Evolutionary conservation across 2,888 invertebrate genomes (phyloP).

Genomic region (Pollenia amentaria): DNA sequence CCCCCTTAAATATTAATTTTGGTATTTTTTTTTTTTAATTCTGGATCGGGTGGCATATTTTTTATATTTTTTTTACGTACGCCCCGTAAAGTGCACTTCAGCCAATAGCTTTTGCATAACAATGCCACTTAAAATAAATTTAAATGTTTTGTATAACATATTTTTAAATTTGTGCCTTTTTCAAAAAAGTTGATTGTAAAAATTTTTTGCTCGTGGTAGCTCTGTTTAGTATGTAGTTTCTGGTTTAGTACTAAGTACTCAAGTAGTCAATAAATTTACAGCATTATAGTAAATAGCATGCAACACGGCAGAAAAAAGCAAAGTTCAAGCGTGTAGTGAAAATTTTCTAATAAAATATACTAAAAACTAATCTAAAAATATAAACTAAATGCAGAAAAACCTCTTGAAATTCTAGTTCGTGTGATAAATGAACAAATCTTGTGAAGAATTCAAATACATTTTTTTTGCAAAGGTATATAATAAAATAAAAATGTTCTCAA

Average conservation of each 20-base stretch:
- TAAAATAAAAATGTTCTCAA: constrained; percentile 28
- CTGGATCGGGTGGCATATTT: too few relatives aligned
- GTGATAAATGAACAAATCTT: constrained; percentile 10
- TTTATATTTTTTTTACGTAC: too few relatives aligned
- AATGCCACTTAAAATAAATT: too few relatives aligned
- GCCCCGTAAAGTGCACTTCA: too few relatives aligned
- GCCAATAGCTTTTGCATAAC: too few relatives aligned
- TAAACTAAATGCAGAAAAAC: constrained; percentile 18
- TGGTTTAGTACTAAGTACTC: constrained; percentile 9
- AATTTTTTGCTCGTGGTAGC: too few relatives aligned
- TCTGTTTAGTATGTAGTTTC: too few relatives aligned
- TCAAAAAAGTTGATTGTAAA: too few relatives aligned
- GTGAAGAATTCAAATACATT: constrained; percentile 28
- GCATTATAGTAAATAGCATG: constrained; percentile 58
- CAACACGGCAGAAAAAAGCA: constrained; percentile 68
- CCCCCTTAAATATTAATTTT: too few relatives aligned
- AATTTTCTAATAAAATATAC: constrained; percentile 32
- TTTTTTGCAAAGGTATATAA: constrained; percentile 55
- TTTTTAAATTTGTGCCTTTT: too few relatives aligned
- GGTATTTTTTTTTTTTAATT: too few relatives aligned
- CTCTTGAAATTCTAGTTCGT: neutral
- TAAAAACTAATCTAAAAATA: constrained; percentile 38
- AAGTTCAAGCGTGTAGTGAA: constrained; percentile 65
- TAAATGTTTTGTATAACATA: too few relatives aligned
- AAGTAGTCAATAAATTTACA: neutral